Base-by-base conservation (phyloP, 2,113 vertebrate genomes). In the Siniperca chuatsi region DNA sequence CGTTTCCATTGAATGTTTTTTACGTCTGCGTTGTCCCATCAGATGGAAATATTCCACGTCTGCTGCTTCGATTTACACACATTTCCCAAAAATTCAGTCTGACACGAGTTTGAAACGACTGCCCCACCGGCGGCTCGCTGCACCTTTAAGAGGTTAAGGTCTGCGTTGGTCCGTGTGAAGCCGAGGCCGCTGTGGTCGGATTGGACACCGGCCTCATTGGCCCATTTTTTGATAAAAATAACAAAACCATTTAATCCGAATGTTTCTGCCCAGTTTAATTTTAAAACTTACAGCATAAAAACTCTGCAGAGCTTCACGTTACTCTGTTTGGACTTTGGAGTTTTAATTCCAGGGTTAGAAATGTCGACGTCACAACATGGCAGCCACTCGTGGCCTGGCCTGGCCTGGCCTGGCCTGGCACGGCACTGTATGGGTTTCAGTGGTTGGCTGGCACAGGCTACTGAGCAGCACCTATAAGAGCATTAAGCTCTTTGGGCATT, bases 401-500 rank as follows among this genome's bases (percentile, higher is more conserved):
- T 58, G 67, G 67, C 52, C 2, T 58, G 67, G 68, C 33, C 29
- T 42, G 55, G 2, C 25, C 0, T 40, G 78, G 33, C 48, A 12
- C 6, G 48, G 66, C 50, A 2, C 25, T 33, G 52, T 9, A 13
- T 3, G 25, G 29, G 23, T 55, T 20, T 72, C 35, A 8, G 12
- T 25, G 82, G 65, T 69, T 61, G 79, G 78, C 72, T 82, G 83
- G 85, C 78, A 40, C 70, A 13, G 37, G 18, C 67, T 11, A 40
- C 84, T 23, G 81, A 78, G 66, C 46, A 13, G 35, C 55, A 15
- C 12, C 16, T 3, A 4, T 90, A 90, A 92, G 82, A 87, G 88
- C 60, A 86, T 91, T 91, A 91, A 76, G 82, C 65, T 78, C 85
- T 89, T 85, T 85, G 78, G 66, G 21, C 60, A 71, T 81, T 87